A percentile compares a stretch with the other conserved stretches of the same genome.
Evolutionary conservation across 64 coral and sea anemone species (phyloP).

Genomic region (Catalaphyllia jardinei): DNA sequence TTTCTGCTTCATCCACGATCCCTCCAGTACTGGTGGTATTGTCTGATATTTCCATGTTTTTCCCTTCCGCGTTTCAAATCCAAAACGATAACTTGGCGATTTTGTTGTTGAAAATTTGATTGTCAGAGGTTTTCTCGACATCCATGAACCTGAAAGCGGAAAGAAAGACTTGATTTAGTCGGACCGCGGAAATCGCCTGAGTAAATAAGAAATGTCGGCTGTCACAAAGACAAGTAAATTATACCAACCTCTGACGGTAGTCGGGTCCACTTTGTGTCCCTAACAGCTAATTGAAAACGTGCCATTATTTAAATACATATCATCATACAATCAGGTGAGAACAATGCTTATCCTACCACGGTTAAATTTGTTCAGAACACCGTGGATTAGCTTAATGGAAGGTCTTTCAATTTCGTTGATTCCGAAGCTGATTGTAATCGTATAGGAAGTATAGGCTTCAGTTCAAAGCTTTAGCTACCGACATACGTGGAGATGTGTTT

Average conservation of each 20-base stretch:
- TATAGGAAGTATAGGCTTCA: background rate
- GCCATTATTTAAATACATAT: slow-evolving; percentile 23
- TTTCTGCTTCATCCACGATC: background rate
- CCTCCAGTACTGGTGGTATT: background rate
- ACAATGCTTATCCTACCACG: slow-evolving; percentile 3
- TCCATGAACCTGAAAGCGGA: background rate
- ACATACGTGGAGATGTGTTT: background rate
- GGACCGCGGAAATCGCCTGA: background rate
- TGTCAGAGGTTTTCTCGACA: background rate
- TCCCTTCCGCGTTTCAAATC: background rate
- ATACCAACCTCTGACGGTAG: background rate
- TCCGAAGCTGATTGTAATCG: background rate
- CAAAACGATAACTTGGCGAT: background rate
- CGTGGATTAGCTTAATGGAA: background rate
- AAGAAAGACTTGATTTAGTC: background rate
- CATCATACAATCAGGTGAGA: background rate
- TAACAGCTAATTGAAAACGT: background rate
- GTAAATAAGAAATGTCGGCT: slow-evolving; percentile 3
- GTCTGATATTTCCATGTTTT: background rate
- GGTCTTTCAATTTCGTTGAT: background rate
- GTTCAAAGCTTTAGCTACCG: background rate
- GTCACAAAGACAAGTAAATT: slow-evolving; percentile 6
- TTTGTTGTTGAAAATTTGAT: background rate
- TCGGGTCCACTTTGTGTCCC: slow-evolving; percentile 8
- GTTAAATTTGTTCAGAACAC: slow-evolving; percentile 17